These are phyloP conservation scores for Torymus tubicola DNA, from an alignment of 2,888 invertebrate species.

Conservation along the genomic window DNA sequence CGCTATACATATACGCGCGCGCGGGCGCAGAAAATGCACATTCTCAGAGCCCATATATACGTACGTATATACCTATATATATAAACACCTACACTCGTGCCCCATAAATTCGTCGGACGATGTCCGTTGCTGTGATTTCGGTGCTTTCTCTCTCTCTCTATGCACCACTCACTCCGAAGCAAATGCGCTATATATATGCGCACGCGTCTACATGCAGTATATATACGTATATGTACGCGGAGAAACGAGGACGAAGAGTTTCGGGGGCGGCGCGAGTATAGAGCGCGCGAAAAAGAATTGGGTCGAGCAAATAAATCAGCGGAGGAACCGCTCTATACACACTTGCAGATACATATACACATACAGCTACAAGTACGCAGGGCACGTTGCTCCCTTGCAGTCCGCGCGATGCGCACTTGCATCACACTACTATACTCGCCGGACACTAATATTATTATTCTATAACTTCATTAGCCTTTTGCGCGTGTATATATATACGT, in stretches of 20 bases:
- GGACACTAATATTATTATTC: conserved; percentile 22
- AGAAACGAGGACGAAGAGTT: conserved; percentile 21
- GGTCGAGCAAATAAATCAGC: conserved; percentile 52
- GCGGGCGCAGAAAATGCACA: too few species aligned
- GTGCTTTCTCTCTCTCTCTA: too few species aligned
- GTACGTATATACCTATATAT: background rate
- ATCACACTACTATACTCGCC: too few species aligned
- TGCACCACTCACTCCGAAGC: too few species aligned
- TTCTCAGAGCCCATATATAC: background rate
- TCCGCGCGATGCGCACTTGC: too few species aligned
- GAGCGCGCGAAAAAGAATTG: conserved; percentile 34
- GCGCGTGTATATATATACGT: too few species aligned
- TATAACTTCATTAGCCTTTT: background rate
- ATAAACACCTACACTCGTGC: background rate
- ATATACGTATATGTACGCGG: too few species aligned
- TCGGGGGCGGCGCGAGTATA: background rate
- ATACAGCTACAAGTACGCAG: too few species aligned
- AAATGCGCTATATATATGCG: too few species aligned
- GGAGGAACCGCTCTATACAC: background rate
- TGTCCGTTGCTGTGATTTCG: background rate
- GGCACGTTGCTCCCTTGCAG: background rate
- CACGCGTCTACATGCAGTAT: background rate
- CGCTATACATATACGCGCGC: too few species aligned
- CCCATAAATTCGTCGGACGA: background rate
- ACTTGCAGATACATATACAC: background rate